phyloP scores from a whole-genome alignment of 1,140 invertebrate genomes.

The Drosophila santomea region DNA sequence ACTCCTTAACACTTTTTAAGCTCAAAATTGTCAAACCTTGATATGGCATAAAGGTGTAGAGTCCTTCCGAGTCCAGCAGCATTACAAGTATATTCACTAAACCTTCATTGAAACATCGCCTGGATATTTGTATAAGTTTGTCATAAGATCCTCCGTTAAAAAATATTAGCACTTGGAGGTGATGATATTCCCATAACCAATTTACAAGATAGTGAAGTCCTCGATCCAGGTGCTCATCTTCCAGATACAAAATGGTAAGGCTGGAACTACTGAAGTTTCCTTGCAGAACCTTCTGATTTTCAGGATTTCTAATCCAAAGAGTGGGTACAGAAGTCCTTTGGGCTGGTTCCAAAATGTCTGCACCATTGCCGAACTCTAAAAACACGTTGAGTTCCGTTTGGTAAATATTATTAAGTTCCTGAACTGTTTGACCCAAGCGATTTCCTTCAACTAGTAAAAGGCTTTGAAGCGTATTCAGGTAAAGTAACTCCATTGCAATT shows the following conservation, averaged over 20 bases:
- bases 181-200: slow-evolving; percentile 57
- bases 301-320: slow-evolving; percentile 12
- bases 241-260: slow-evolving; percentile 49
- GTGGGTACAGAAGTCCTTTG: slow-evolving; percentile 6
- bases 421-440: slow-evolving; percentile 33
- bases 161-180: slow-evolving; percentile 56
- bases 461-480: slow-evolving; percentile 47
- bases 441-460: slow-evolving; percentile 25
- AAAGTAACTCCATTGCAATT: slow-evolving; percentile 44
- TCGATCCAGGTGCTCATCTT: background rate
- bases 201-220: slow-evolving; percentile 38
- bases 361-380: slow-evolving; percentile 41
- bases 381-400: slow-evolving; percentile 48
- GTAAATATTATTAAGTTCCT: slow-evolving; percentile 47
- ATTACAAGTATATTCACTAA: slow-evolving; percentile 49
- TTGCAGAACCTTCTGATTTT: slow-evolving; percentile 16
- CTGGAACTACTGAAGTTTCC: slow-evolving; percentile 54
- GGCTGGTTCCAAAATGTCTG: slow-evolving; percentile 7
- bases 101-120: slow-evolving; percentile 48
- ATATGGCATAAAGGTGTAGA: slow-evolving; percentile 55
- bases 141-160: slow-evolving; percentile 3
- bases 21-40: slow-evolving; percentile 20
- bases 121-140: slow-evolving; percentile 23
- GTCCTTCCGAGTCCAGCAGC: background rate
- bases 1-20: slow-evolving; percentile 18